Evolutionary conservation across 1,140 invertebrate species (phyloP).

Genomic region (Harpegnathos saltator): DNA sequence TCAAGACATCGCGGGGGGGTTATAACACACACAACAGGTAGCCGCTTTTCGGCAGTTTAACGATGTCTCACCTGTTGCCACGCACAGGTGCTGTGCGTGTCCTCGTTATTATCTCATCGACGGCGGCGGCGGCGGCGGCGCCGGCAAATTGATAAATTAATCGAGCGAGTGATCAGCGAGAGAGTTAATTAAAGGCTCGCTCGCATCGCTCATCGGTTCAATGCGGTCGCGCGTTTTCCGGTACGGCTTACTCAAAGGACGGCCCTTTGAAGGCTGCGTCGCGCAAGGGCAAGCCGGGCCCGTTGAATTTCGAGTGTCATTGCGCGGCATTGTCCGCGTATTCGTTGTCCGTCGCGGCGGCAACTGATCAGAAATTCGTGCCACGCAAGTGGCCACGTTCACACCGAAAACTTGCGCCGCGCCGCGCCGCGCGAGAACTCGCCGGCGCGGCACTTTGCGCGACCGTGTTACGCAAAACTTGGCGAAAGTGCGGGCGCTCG

Average conservation of each 20-base stretch:
- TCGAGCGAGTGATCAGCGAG: not conserved
- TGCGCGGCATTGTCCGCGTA: not conserved
- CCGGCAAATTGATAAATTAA: not conserved
- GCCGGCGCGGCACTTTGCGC: conserved; percentile 3
- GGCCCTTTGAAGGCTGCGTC: not conserved
- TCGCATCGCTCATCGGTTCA: not conserved
- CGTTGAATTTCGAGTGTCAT: not conserved
- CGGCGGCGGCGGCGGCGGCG: no score
- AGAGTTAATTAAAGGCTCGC: not conserved
- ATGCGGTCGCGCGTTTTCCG: not conserved
- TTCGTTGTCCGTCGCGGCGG: conserved; percentile 13
- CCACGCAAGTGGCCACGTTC: conserved; percentile 33
- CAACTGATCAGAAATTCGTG: conserved; percentile 48
- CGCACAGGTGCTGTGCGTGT: no score
- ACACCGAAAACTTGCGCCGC: conserved; percentile 17
- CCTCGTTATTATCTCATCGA: conserved; percentile 2
- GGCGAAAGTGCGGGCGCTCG: conserved; percentile 47
- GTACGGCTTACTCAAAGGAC: no score
- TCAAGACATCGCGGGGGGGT: not conserved
- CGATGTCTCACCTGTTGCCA: not conserved
- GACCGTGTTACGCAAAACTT: conserved; percentile 45
- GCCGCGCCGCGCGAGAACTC: not conserved
- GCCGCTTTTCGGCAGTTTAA: not conserved
- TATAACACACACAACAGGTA: not conserved
- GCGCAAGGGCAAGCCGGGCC: no score